Percentiles rank a stretch among this genome's conserved stretches.
Evolutionary conservation across 1,140 invertebrate genomes (phyloP).

Genomic region (Drosophila funebris): DNA sequence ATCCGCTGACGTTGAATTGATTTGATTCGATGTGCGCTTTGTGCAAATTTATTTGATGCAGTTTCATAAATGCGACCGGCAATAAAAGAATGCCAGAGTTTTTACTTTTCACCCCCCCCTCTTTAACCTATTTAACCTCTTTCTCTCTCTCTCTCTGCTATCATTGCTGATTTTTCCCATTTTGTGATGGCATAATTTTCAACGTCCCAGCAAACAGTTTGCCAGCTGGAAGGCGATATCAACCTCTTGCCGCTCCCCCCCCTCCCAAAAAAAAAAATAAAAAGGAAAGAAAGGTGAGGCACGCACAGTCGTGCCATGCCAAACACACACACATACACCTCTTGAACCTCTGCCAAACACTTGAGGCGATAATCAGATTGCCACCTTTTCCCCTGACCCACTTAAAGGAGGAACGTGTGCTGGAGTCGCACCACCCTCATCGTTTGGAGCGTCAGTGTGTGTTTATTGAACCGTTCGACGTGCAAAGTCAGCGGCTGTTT

Average conservation of each 20-base stretch:
- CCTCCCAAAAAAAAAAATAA: neutral
- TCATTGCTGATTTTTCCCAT: conserved; percentile 22
- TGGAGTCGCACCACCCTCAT: neutral
- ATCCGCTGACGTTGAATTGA: conserved; percentile 75
- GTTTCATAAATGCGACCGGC: conserved; percentile 63
- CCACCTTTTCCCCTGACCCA: neutral
- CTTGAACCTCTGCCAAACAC: conserved; percentile 44
- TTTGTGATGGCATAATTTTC: conserved; percentile 65
- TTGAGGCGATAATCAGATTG: conserved; percentile 77
- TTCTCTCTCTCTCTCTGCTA: too few species aligned
- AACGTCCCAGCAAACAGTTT: conserved; percentile 43
- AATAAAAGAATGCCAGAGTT: conserved; percentile 36
- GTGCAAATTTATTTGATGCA: conserved; percentile 75
- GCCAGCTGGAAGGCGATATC: neutral
- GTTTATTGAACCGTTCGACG: conserved; percentile 40
- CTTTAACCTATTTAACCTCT: neutral
- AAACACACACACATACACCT: neutral
- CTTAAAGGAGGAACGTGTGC: neutral
- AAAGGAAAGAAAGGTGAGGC: conserved; percentile 3
- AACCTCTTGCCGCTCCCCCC: too few species aligned
- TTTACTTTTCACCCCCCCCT: conserved; percentile 8
- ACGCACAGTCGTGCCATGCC: conserved; percentile 4
- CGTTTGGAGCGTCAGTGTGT: conserved; percentile 9
- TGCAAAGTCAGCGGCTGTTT: conserved; percentile 57
- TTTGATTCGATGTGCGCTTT: conserved; percentile 76